Conservation (phyloP, 2,797 vertebrate species). For the Pseudochirops corinnae region DNA sequence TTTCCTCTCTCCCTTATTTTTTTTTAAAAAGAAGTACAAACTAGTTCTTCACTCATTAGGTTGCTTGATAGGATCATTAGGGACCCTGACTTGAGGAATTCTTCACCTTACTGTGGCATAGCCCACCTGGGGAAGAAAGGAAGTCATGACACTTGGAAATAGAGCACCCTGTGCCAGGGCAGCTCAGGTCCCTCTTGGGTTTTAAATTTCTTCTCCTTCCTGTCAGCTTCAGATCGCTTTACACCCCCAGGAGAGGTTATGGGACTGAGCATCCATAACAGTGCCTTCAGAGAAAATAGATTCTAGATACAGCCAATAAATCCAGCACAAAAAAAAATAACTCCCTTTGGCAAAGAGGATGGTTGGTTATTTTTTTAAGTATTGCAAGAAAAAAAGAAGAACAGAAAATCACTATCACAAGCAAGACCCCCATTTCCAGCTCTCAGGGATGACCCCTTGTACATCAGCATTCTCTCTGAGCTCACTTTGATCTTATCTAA, state of each 20-base stretch:
- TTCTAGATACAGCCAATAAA: conserved; percentile 67
- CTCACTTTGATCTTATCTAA: neutral
- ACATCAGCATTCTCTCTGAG: neutral
- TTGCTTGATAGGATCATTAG: conserved; percentile 29
- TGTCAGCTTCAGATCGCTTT: conserved; percentile 65
- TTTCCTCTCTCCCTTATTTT: neutral
- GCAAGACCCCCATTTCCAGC: neutral
- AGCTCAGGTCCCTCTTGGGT: conserved; percentile 7
- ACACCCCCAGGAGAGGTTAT: conserved; percentile 28
- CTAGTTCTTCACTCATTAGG: neutral
- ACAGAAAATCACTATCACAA: neutral
- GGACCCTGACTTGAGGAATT: conserved; percentile 47
- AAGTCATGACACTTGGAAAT: neutral
- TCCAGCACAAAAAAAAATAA: conserved; percentile 46
- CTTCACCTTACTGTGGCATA: neutral
- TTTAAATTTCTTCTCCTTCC: conserved; percentile 63
- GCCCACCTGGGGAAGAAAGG: neutral
- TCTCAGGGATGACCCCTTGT: neutral
- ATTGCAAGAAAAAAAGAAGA: neutral
- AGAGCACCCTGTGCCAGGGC: neutral
- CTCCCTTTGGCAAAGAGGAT: conserved; percentile 58
- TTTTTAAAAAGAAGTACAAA: neutral
- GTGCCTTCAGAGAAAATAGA: conserved; percentile 71
- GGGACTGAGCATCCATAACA: conserved; percentile 40
- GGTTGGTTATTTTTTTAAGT: neutral